These are phyloP conservation scores for Mastigias papua DNA, from an alignment of 30 jellyfish, hydroid and myxozoan genomes.

Conservation along the genomic window DNA sequence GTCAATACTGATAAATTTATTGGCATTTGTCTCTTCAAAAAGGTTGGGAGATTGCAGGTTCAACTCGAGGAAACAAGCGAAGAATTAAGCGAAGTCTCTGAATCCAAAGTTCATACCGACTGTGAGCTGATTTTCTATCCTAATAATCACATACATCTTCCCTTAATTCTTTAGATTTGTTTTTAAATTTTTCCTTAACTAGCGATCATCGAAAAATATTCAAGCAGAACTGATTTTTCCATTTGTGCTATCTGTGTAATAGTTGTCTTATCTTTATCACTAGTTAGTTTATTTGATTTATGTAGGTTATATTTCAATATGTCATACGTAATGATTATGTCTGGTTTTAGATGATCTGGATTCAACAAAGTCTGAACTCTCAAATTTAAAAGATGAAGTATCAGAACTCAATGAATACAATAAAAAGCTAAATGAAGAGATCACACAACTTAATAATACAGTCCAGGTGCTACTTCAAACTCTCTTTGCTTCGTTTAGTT, in stretches of 20 bases:
- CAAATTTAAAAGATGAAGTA: slow-evolving; percentile 27
- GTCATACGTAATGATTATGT: no score
- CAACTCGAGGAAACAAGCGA: slow-evolving; percentile 48
- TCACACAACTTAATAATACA: slow-evolving; percentile 36
- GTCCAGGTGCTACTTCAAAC: slow-evolving; percentile 33
- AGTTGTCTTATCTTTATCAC: no score
- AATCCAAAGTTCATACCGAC: slow-evolving; percentile 16
- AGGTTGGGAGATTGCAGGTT: slow-evolving; percentile 69
- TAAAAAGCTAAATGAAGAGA: slow-evolving; percentile 51
- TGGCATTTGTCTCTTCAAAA: background rate
- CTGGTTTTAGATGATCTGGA: slow-evolving; percentile 27
- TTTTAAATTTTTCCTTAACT: background rate
- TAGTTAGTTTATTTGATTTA: no score
- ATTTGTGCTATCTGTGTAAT: no score
- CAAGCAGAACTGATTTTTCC: no score
- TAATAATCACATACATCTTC: no score
- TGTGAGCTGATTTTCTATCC: background rate
- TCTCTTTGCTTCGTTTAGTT: no score
- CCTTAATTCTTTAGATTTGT: background rate
- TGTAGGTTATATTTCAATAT: no score
- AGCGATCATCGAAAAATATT: no score
- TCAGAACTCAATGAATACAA: slow-evolving; percentile 50
- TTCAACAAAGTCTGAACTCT: slow-evolving; percentile 26
- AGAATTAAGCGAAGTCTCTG: slow-evolving; percentile 40
- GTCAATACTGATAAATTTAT: no score